phyloP scores from a whole-genome alignment of 2,888 invertebrate genomes.

The Diloba caeruleocephala region DNA sequence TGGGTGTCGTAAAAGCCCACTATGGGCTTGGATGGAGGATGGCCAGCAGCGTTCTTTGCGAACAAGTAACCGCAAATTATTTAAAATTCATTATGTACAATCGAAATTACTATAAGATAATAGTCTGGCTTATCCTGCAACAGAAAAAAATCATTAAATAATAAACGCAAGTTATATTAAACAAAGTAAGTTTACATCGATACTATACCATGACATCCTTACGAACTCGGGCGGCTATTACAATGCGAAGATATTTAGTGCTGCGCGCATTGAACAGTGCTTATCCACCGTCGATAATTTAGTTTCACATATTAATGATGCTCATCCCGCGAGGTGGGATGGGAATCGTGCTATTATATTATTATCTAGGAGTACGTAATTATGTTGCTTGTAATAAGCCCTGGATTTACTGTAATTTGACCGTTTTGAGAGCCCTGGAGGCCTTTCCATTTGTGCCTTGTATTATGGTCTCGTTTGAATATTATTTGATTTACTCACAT shows the following conservation, averaged over 20 bases:
- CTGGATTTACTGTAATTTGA: slow-evolving; percentile 24
- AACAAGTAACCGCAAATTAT: no score
- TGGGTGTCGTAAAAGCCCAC: no score
- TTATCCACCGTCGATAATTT: slow-evolving; percentile 52
- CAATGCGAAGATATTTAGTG: slow-evolving; percentile 62
- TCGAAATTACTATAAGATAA: no score
- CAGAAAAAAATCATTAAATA: no score
- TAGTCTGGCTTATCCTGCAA: no score
- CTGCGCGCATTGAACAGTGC: slow-evolving; percentile 49
- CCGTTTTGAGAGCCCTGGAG: slow-evolving; percentile 19
- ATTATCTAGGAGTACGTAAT: slow-evolving; percentile 36
- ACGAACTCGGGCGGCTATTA: slow-evolving; percentile 38
- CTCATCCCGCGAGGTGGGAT: slow-evolving; percentile 31
- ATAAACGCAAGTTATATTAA: no score
- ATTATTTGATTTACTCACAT: no score
- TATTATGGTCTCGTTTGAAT: slow-evolving; percentile 1
- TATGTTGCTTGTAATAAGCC: slow-evolving; percentile 41
- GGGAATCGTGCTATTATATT: slow-evolving; percentile 32
- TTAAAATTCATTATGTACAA: no score
- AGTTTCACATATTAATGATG: slow-evolving; percentile 46
- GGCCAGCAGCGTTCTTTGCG: no score
- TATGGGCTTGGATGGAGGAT: no score
- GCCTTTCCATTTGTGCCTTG: slow-evolving; percentile 18
- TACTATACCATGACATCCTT: slow-evolving; percentile 24
- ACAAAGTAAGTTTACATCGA: no score